Base-by-base conservation (phyloP, 1,140 invertebrate species). In the Zophobas atratus region DNA sequence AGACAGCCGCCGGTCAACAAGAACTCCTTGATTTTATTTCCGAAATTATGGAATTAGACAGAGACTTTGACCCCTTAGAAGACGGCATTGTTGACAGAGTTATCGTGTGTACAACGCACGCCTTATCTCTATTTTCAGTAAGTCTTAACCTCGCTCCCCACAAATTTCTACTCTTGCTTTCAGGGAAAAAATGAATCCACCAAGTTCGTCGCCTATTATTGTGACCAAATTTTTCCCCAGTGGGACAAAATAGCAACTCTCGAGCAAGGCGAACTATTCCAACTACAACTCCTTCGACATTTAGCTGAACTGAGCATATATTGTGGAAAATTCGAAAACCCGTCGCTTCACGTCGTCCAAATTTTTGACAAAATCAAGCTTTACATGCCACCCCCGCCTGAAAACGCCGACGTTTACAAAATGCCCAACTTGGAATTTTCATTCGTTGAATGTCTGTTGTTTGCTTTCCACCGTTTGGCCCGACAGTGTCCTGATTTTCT, bases 361-460 rank as follows among this genome's bases (percentile, higher is more conserved):
- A 89, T 97, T 39, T 96, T 94, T 86, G 91, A 93, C 81, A 89
- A 93, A 79, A 87, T 98, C 51, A 90, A 96, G 89, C 95, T 97
- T 70, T 94, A 92, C 80, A 92, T 94, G 90, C 93, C 96, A 8
- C 88, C 95, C 81, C 96, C 96, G 55, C 94, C 95, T 77, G 87
- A 92, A 77, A 91, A 92, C 77, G 90, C 90, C 60, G 88, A 89
- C 77, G 88, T 83, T 57, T 90, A 90, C 83, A 88, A 89, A 75
- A 88, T 89, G 70, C 95, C 96, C 53, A 94, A 93, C 80, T 89
- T 98, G 49, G 93, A 98, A 83, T 98, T 98, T 85, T 96, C 96
- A 57, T 93, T 95, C 84, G 95, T 99, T 0, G 97, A 99, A 88
- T 98, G 96, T 90, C 88, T 98, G 34, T 90, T 99, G 81, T 98